Evolutionary conservation across 1,140 invertebrate genomes (phyloP).

Genomic region (Hydropsyche tenuis): DNA sequence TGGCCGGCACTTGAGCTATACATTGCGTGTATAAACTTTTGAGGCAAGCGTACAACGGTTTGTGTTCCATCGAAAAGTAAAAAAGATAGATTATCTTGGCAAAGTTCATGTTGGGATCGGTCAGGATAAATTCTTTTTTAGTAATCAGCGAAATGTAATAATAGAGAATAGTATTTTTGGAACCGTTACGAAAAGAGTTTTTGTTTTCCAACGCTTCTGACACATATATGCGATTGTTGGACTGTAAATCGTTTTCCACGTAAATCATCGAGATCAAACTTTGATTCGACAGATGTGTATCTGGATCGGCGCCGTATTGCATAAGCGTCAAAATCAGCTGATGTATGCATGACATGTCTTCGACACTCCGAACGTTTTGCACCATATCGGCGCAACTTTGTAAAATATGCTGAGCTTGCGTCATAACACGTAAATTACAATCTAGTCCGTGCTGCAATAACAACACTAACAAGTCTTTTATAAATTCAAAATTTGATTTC

Average conservation of each 20-base stretch:
- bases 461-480: conserved; percentile 71
- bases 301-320: conserved; percentile 72
- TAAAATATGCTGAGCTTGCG: conserved; percentile 71
- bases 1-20: conserved; percentile 70
- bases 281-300: conserved; percentile 60
- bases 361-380: conserved; percentile 69
- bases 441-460: conserved; percentile 74
- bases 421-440: conserved; percentile 65
- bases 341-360: conserved; percentile 73
- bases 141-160: conserved; percentile 74
- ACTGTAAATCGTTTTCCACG: conserved; percentile 44
- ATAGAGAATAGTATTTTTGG: conserved; percentile 70
- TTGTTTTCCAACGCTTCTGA: conserved; percentile 42
- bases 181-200: conserved; percentile 68
- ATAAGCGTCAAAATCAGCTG: conserved; percentile 72
- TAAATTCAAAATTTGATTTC: conserved; percentile 69
- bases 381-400: conserved; percentile 75
- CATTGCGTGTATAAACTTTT: conserved; percentile 70
- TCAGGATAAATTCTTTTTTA: conserved; percentile 71
- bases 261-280: conserved; percentile 48
- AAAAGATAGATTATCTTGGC: conserved; percentile 71
- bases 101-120: conserved; percentile 69
- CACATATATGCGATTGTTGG: conserved; percentile 38
- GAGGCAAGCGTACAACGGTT: conserved; percentile 68
- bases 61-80: conserved; percentile 72